phyloP scores from a whole-genome alignment of 2,797 vertebrate genomes.

The Ctenopoma multispine region DNA sequence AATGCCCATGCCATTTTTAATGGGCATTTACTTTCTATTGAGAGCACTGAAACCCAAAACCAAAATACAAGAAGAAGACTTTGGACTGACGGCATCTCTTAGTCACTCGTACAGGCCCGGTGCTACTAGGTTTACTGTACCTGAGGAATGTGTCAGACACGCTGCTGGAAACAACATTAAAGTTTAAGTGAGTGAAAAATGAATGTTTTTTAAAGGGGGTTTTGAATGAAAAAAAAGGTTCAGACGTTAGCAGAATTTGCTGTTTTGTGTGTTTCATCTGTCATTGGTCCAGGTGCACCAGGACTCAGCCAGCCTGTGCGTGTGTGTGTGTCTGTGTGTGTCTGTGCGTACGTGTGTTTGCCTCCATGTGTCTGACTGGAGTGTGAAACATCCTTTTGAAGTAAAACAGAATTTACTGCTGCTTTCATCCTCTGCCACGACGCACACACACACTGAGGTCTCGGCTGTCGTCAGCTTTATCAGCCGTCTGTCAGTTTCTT shows the following conservation, averaged over 20 bases:
- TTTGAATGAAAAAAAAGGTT: constrained; percentile 8
- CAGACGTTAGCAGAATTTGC: background rate
- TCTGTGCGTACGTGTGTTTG: background rate
- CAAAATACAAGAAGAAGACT: no score
- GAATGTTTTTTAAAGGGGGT: background rate
- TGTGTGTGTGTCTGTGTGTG: constrained; percentile 4
- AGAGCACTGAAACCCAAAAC: no score
- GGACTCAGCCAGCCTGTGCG: background rate
- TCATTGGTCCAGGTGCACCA: constrained; percentile 60
- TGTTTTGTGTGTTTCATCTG: constrained; percentile 38
- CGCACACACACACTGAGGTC: background rate
- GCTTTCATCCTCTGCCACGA: constrained; percentile 57
- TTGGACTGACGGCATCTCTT: no score
- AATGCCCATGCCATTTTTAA: no score
- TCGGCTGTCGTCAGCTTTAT: constrained; percentile 47
- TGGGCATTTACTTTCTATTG: no score
- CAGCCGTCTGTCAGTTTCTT: constrained; percentile 51
- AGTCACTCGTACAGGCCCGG: no score
- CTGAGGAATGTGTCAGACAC: background rate
- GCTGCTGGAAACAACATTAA: no score
- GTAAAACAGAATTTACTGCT: constrained; percentile 54
- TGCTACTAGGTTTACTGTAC: no score
- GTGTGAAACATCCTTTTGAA: constrained; percentile 63
- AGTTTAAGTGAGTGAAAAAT: background rate
- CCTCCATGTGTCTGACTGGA: constrained; percentile 30